Base-by-base conservation (phyloP, 2,797 vertebrate species). In the Sandelia bainsii region DNA sequence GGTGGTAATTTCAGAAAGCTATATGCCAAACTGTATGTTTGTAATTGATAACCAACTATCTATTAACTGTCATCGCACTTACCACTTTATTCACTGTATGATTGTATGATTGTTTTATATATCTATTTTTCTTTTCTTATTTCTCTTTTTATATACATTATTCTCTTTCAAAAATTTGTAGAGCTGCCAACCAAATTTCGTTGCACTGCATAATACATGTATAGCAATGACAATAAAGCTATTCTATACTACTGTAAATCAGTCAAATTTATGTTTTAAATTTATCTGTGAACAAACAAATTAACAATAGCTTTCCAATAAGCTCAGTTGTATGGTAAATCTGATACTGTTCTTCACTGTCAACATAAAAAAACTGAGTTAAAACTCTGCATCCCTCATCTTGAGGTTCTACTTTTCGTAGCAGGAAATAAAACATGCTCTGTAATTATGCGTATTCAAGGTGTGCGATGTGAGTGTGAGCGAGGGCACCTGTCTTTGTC, bases 401-500 rank as follows among this genome's bases (percentile, higher is more conserved):
- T 48, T 65, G 13, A 65, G 49, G 42, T 46, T 49, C n/a, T 53
- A 27, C 20, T 16, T 69, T 54, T 70, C 51, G 58, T 62, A 65
- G 63, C 56, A 37, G 62, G 48, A 44, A 59, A 52, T 54, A 44
- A 62, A 61, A 73, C 60, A 61, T 27, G 45, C 45, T 63, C 22
- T 56, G 64, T 63, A 65, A 72, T 63, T 72, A 60, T 62, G 39
- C 46, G 58, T 69, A 54, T 65, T 59, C 22, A 32, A 25, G 40
- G 57, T 66, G 40, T 57, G 44, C 68, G 25, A 19, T 51, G 29
- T 54, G 63, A 32, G 66, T 59, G 64, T 75, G 76, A 71, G 40
- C 51, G 54, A 74, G 61, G 25, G 32, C 69, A 81, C 59, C 69
- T 80, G 71, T 62, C 61, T 80, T 64, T 76, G 75, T 69, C 56